Conservation (phyloP, 2,888 invertebrate genomes). For the Cephus pygmeus region DNA sequence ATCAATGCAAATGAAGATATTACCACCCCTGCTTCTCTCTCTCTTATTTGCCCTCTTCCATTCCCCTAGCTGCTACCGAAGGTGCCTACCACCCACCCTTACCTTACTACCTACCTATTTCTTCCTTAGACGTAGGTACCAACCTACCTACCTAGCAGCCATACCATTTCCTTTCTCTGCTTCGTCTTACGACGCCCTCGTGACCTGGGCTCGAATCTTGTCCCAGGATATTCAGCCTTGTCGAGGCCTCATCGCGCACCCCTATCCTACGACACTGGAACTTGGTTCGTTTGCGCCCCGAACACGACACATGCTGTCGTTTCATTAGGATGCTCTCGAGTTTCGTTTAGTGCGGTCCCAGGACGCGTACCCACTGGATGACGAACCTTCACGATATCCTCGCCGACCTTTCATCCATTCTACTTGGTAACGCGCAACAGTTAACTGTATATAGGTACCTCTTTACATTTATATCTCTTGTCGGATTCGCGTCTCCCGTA, state of each 20-base stretch:
- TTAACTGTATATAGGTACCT: background rate
- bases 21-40: slow-evolving; percentile 16
- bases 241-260: background rate
- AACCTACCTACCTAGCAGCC: background rate
- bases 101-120: background rate
- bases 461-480: background rate
- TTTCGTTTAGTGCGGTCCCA: slow-evolving; percentile 4
- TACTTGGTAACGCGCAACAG: background rate
- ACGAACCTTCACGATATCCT: background rate
- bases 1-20: slow-evolving; percentile 49
- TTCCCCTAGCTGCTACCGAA: background rate
- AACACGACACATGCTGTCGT: slow-evolving; percentile 13
- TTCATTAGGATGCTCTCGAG: slow-evolving; percentile 10
- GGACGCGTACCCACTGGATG: background rate
- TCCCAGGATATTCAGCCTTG: background rate
- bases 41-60: slow-evolving; percentile 2
- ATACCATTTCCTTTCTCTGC: background rate
- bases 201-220: slow-evolving; percentile 18
- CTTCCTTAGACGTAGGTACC: background rate
- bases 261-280: background rate
- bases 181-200: slow-evolving; percentile 16
- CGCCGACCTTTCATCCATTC: background rate
- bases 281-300: background rate
- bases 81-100: background rate
- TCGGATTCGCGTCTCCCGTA: background rate